Evolutionary conservation across 2,888 invertebrate genomes (phyloP), one percentile per base, ranked within the genome.

Genomic region (Drosophila birchii): DNA sequence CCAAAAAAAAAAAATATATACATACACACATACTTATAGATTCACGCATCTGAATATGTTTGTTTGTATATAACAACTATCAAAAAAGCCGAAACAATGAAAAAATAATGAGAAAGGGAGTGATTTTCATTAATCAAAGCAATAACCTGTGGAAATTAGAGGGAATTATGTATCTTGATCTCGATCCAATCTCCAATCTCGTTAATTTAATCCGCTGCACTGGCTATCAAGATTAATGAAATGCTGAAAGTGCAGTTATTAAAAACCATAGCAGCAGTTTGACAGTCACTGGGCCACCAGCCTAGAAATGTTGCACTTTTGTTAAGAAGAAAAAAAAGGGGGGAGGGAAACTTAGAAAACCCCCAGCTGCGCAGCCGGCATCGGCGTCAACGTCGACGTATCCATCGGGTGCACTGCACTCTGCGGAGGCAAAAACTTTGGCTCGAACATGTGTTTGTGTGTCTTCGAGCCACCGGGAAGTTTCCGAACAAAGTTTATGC

Each of bases 391-490:
- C 38, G 34, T 54, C 38, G 18, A 18, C 34, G 44, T 29, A 26
- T 26, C 26, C 26, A 26, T 4, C n/a, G 69, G 61, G 71, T 44
- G 62, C 72, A 62, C 53, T 71, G 71, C 57, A 62, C 62, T 73
- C 63, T 57, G 53, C 36, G 71, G 56, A 69, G 66, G 66, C 66
- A 63, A 53, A 62, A 61, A 53, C 53, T 53, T 57, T 16, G 20
- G 29, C 38, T 23, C 23, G 38, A 63, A 60, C 60, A 63, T 63
- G 63, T 49, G 60, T 18, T 29, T 47, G 29, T 32, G 47, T 47
- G 29, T 29, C 20, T 49, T 18, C 32, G 32, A 8, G 26, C 5
- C 43, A 34, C 18, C 62, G 61, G 51, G 20, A 66, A 66, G 51
- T 66, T 64, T 61, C 64, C 41, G 14, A 34, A 16, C 51, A 6